phyloP scores from a whole-genome alignment of 1,140 invertebrate species.

The Tyrophagus putrescentiae region DNA sequence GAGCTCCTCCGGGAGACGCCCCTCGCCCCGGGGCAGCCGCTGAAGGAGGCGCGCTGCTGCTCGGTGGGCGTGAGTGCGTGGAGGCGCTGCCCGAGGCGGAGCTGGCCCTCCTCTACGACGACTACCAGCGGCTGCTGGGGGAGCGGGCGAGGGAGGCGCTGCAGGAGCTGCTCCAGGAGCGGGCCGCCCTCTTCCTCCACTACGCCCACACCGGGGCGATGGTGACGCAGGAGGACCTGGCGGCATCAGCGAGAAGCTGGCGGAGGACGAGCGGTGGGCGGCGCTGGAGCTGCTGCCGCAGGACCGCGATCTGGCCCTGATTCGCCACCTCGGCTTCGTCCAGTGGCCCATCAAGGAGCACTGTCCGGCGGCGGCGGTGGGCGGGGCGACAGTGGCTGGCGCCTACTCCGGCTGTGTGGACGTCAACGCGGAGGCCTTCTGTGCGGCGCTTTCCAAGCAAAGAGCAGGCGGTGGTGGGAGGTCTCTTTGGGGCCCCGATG shows the following conservation, averaged over 20 bases:
- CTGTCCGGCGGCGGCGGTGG: too few species aligned
- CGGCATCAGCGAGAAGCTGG: slow-evolving; percentile 79
- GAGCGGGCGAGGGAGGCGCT: slow-evolving; percentile 81
- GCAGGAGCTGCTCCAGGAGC: slow-evolving; percentile 77
- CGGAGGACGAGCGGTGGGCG: slow-evolving; percentile 75
- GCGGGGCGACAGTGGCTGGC: too few species aligned
- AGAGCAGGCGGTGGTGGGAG: slow-evolving; percentile 17
- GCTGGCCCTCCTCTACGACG: slow-evolving; percentile 81
- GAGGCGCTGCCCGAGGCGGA: slow-evolving; percentile 75
- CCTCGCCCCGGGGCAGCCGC: slow-evolving; percentile 70
- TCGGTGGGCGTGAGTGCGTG: slow-evolving; percentile 88
- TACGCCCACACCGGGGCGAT: slow-evolving; percentile 73
- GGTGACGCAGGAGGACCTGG: slow-evolving; percentile 82
- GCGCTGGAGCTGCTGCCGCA: slow-evolving; percentile 80
- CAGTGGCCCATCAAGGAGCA: slow-evolving; percentile 85
- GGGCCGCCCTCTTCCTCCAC: slow-evolving; percentile 84
- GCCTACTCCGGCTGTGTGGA: slow-evolving; percentile 76
- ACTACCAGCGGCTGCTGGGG: slow-evolving; percentile 80
- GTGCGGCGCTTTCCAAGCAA: slow-evolving; percentile 22
- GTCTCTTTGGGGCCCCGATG: not conserved
- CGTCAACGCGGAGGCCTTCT: slow-evolving; percentile 45
- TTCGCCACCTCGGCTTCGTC: slow-evolving; percentile 87
- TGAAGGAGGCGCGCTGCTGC: slow-evolving; percentile 82
- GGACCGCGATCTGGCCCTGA: slow-evolving; percentile 79
- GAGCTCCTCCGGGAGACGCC: slow-evolving; percentile 80